Conservation (phyloP, 2,797 vertebrate species). For the Gymnopithys bicolor region DNA sequence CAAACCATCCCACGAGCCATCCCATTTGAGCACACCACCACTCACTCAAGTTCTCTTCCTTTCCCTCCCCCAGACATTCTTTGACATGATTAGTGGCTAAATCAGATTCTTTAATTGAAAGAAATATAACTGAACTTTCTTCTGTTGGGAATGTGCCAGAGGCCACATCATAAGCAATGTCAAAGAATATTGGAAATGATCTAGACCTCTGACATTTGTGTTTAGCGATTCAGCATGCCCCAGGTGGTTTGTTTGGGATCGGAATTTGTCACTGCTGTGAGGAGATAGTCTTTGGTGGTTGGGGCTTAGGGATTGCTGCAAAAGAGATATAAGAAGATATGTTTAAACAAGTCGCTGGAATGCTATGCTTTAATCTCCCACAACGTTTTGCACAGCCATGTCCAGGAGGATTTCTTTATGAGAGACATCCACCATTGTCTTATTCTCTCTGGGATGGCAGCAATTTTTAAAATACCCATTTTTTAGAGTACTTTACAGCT, state of each 20-base stretch:
- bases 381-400: not conserved
- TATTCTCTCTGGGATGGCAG: not conserved
- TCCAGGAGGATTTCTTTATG: conserved; percentile 44
- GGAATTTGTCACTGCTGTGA: conserved; percentile 54
- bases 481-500: not conserved
- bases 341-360: conserved; percentile 69
- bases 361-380: conserved; percentile 56
- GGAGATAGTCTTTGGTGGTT: conserved; percentile 41
- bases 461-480: not conserved
- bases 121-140: conserved; percentile 55
- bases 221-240: conserved; percentile 9
- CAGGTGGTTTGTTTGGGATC: conserved; percentile 24
- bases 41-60: not conserved
- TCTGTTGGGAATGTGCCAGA: conserved; percentile 42
- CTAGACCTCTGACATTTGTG: conserved; percentile 53
- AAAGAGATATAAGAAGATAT: conserved; percentile 47
- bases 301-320: conserved; percentile 54
- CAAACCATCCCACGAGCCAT: not conserved
- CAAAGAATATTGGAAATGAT: conserved; percentile 39
- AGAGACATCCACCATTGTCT: not conserved
- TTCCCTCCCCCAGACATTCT: conserved; percentile 27
- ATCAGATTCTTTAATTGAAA: conserved; percentile 52
- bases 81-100: conserved; percentile 52
- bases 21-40: not conserved
- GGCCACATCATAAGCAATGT: conserved; percentile 49